phyloP scores from a whole-genome alignment of 2,113 vertebrate genomes.

The Otis tarda region DNA sequence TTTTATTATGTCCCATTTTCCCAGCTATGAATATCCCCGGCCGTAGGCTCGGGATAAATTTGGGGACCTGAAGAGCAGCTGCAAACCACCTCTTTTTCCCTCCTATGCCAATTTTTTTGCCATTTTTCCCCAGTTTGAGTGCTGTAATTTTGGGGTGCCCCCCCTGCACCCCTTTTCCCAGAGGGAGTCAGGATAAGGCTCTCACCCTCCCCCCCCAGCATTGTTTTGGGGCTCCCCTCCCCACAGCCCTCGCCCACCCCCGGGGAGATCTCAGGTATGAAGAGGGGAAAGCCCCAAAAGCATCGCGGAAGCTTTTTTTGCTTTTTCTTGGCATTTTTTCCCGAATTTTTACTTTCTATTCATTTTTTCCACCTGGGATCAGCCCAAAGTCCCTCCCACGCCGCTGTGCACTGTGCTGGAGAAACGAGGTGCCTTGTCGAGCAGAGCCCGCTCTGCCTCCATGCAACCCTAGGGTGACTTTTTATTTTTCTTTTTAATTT shows the following conservation, averaged over 20 bases:
- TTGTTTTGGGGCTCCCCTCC: not conserved
- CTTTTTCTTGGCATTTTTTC: not conserved
- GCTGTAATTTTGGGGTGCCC: not conserved
- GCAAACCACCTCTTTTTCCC: not conserved
- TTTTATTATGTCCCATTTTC: not conserved
- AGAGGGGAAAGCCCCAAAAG: not conserved
- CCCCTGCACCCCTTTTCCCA: not conserved
- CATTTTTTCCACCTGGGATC: not conserved
- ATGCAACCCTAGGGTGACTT: not conserved
- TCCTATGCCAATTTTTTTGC: not conserved
- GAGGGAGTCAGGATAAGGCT: not conserved
- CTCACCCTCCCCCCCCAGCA: not conserved
- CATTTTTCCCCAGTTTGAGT: not conserved
- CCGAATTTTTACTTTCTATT: not conserved
- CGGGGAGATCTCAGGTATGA: conserved; percentile 25
- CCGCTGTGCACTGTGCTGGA: conserved; percentile 15
- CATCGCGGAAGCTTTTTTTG: not conserved
- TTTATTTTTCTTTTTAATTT: not conserved
- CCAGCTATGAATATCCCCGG: not conserved
- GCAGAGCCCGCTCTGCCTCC: not conserved
- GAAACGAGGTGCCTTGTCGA: conserved; percentile 31
- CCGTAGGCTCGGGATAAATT: not conserved
- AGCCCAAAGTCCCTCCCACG: not conserved
- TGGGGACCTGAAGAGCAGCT: not conserved
- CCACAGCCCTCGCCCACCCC: not conserved